Base-by-base conservation (phyloP, 92 coral and sea anemone genomes). In the Zoanthus sansibaricus region DNA sequence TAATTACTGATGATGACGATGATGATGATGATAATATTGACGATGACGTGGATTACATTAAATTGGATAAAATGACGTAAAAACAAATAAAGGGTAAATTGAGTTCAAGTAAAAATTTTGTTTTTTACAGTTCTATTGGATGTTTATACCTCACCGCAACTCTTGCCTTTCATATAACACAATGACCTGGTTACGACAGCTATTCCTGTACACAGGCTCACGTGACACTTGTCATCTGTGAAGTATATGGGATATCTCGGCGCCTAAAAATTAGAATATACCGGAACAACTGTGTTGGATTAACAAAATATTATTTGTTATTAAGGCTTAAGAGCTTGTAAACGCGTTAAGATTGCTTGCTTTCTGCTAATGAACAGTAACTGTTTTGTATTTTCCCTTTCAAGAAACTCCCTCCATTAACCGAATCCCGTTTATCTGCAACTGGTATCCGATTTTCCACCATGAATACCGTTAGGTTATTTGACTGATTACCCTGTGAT, bases 101-200 rank as follows among this genome's bases (percentile, higher is more conserved):
- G 42, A 37, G 42, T 37, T 37, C 42, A 25, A 49, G 55, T 49
- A 49, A 7, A 49, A 0, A 49, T 37, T 37, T 2, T 4, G 42
- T 1, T 4, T 2, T 3, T 11, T 49, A 2, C 55, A 49, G 10
- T 11, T 1, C 55, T 49, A 11, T 11, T 49, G 55, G 12, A 49
- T 49, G 1, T 42, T 73, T 5, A 11, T 58, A 78, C 83, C 83
- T 61, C 71, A 56, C 12, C 83, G 71, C 83, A 78, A 44, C 3
- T 42, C 46, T 58, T 17, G 30, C 83, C 83, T 18, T 78, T 52
- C 20, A 52, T 58, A 7, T 17, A 58, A 44, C 83, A 78, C 21
- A 78, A n/a, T n/a, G 83, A 78, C 32, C 42, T 78, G 55, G 72
- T 61, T 13, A 55, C 61, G 45, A 78, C 83, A 66, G 83, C 83